Evolutionary conservation across 2,797 vertebrate species (phyloP), one percentile per base, ranked within the genome.

Genomic region (Macrochelys suwanniensis): DNA sequence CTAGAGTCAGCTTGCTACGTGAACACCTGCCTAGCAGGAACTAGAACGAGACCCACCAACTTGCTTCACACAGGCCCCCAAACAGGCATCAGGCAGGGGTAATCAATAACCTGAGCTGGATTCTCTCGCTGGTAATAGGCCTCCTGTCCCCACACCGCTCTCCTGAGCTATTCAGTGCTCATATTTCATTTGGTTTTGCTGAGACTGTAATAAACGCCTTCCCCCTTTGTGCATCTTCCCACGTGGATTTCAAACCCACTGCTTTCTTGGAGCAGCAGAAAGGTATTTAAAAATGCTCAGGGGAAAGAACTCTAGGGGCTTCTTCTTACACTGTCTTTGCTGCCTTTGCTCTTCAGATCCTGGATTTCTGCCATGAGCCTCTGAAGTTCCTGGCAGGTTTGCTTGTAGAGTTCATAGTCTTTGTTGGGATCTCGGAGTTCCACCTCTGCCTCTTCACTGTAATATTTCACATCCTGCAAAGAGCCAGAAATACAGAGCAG

Each of bases 291-390:
- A 19, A 23, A 19, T 57, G 59, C 31, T 49, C 26, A 9, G 0
- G 0, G 4, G 1, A 25, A 50, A 71, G 26, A 10, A 65, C 15
- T 1, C 1, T 5, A 0, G 0, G 76, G 7, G 15, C n/a, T 42
- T 31, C 4, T 95, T 90, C 99, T 99, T 95, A 99, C 99, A 8
- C 98, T 98, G 6, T 99, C 99, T 95, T 99, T 99, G 96, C 98
- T 98, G 47, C 99, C 99, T n/a, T 96, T 98, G 94, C 98, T 99
- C 98, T 99, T 99, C 84, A 99, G 98, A 81, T 99, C 99, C 97
- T 99, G 99, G 96, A 99, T 99, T 97, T 99, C 99, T 1, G 98
- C 98, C 99, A 99, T 99, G 59, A 99, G 98, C 11, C 97, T 98
- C 93, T 99, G 99, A 51, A 99, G 97, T 95, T 98, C 98, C 89